These are phyloP conservation scores for Eristalis arbustorum DNA, from an alignment of 2,888 invertebrate genomes.

Conservation along the genomic window DNA sequence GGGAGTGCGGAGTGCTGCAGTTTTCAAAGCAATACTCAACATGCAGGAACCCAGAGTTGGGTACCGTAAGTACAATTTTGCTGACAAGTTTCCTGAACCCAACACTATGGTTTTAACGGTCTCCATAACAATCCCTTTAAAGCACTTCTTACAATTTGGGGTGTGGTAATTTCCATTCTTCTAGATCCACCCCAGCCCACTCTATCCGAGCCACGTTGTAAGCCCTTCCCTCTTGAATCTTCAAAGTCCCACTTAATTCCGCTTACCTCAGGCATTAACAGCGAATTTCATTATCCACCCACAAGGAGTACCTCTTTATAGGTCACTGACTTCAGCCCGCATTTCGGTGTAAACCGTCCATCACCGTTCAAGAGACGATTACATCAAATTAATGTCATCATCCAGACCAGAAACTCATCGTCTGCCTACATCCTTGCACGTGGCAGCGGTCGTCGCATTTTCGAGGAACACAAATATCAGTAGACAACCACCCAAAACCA, in stretches of 20 bases:
- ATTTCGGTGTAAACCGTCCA: neutral
- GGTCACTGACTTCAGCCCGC: neutral
- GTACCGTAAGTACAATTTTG: too few relatives aligned
- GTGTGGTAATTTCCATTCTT: too few relatives aligned
- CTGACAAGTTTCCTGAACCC: too few relatives aligned
- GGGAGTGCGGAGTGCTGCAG: too few relatives aligned
- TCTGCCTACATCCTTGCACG: neutral
- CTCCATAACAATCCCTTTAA: too few relatives aligned
- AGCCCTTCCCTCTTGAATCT: neutral
- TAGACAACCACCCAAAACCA: neutral
- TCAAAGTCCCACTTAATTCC: neutral
- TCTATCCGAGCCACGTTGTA: too few relatives aligned
- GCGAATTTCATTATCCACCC: neutral
- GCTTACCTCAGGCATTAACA: neutral
- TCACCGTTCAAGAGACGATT: neutral
- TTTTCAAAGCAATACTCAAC: too few relatives aligned
- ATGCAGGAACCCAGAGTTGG: too few relatives aligned
- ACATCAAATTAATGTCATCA: neutral
- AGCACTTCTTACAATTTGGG: too few relatives aligned
- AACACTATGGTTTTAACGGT: too few relatives aligned
- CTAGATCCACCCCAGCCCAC: too few relatives aligned
- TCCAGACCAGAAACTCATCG: neutral
- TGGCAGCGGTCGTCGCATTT: neutral
- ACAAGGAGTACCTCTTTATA: neutral
- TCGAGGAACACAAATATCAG: neutral